These are phyloP conservation scores for Muscina levida DNA, from an alignment of 2,888 invertebrate species.

Conservation along the genomic window DNA sequence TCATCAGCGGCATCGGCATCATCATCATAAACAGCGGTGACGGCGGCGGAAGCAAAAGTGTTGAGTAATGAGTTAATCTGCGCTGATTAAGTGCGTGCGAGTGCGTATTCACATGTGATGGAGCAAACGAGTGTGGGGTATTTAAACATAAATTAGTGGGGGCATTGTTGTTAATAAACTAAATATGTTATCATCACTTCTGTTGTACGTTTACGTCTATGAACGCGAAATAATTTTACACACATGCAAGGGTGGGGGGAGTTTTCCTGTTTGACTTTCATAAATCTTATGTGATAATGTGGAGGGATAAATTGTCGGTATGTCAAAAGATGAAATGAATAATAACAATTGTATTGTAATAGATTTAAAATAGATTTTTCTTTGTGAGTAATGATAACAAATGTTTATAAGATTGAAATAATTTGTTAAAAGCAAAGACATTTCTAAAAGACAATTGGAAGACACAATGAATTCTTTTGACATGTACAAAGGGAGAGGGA, in stretches of 20 bases:
- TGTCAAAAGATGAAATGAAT: conserved; percentile 34
- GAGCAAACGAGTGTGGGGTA: conserved; percentile 36
- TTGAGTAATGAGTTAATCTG: conserved; percentile 79
- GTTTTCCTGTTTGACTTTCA: conserved; percentile 37
- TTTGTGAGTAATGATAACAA: conserved; percentile 2
- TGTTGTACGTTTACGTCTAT: conserved; percentile 1
- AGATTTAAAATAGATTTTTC: conserved; percentile 40
- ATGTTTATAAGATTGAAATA: conserved; percentile 22
- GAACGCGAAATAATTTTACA: conserved; percentile 6
- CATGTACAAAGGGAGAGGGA: not conserved
- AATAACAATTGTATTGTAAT: conserved; percentile 35
- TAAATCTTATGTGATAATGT: conserved; percentile 30
- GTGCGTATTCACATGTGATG: conserved; percentile 9
- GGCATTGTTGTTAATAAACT: conserved; percentile 42
- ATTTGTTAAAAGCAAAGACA: conserved; percentile 4
- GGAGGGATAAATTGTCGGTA: not conserved
- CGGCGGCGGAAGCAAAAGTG: conserved; percentile 68
- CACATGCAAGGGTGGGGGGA: conserved; percentile 12
- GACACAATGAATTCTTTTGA: too few species aligned
- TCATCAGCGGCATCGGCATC: conserved; percentile 8
- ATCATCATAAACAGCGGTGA: conserved; percentile 20
- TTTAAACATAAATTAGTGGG: conserved; percentile 61
- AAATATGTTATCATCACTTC: not conserved
- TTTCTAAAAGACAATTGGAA: too few species aligned
- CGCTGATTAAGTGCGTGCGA: conserved; percentile 74